Base-by-base conservation (phyloP, 2,888 invertebrate genomes). In the Alitta virens region DNA sequence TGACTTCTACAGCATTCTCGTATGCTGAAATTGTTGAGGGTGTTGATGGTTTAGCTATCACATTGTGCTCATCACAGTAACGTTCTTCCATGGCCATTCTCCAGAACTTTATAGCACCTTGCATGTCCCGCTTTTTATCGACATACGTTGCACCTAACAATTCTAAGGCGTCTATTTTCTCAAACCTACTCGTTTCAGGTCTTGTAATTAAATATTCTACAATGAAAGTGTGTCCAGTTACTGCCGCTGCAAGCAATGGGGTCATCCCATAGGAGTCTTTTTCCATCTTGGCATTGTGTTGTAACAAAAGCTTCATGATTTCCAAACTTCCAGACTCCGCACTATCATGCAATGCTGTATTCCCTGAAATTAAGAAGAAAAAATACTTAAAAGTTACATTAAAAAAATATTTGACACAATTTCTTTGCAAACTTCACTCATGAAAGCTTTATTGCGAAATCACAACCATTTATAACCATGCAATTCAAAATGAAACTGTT, bases 331-430 rank as follows among this genome's bases (percentile, higher is more conserved):
- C 97, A 60, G 94, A 93, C 83, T 98, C 97, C 0, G 96, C 96
- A 79, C 96, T 95, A 78, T 98, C 97, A 84, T 98, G 97, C 40
- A 98, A 82, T n/a, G 97, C 97, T 9, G 97, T 97, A 83, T 97
- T 97, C 27, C 85, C 85, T 84, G 73, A 38, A 73, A 69, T 2
- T 53, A 33, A 33, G 46, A 54, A 52, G n/a, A n/a, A n/a, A n/a
- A n/a, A n/a, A n/a, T n/a, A n/a, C n/a, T n/a, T n/a, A n/a, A n/a
- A n/a, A n/a, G n/a, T n/a, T n/a, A n/a, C n/a, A n/a, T n/a, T n/a
- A n/a, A n/a, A n/a, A n/a, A n/a, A n/a, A n/a, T n/a, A n/a, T n/a
- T n/a, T n/a, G n/a, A n/a, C n/a, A n/a, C n/a, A n/a, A n/a, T n/a
- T n/a, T n/a, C n/a, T n/a, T n/a, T n/a, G n/a, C n/a, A n/a, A n/a